Percentiles rank a stretch among this genome's conserved stretches.
phyloP scores from a whole-genome alignment of 2,113 vertebrate species.

The Clarias macrocephalus region DNA sequence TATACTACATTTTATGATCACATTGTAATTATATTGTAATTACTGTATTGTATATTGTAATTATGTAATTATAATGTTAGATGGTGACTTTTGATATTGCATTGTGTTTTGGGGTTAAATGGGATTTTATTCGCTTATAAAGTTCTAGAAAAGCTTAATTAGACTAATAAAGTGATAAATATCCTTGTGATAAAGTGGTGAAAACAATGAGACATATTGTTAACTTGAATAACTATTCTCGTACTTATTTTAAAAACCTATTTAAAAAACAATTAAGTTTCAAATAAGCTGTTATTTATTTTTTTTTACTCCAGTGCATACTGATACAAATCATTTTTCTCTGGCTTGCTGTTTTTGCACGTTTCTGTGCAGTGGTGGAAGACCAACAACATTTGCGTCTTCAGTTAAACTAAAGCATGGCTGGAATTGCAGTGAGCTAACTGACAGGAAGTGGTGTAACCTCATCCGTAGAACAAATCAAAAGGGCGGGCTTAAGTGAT shows the following conservation, averaged over 20 bases:
- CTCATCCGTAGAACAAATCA: constrained; percentile 47
- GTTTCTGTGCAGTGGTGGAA: neutral
- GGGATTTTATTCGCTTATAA: neutral
- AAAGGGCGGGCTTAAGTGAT: constrained; percentile 43
- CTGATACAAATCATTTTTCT: neutral
- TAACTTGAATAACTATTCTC: neutral
- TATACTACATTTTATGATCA: neutral
- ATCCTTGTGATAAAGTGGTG: neutral
- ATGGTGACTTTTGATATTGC: neutral
- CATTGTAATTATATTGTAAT: neutral
- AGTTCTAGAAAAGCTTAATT: neutral
- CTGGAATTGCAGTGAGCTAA: constrained; percentile 40
- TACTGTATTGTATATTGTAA: too few relatives aligned
- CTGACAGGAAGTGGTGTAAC: constrained; percentile 58
- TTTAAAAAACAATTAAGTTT: neutral
- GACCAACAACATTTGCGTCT: constrained; percentile 17
- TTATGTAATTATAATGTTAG: too few relatives aligned
- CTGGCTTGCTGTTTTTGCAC: neutral
- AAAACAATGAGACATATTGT: neutral
- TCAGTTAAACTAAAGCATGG: constrained; percentile 39
- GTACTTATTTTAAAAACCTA: neutral
- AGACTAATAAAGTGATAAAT: too few relatives aligned
- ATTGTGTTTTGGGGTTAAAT: neutral
- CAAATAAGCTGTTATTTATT: neutral
- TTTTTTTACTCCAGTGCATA: neutral